phyloP scores from a whole-genome alignment of 2,797 vertebrate species.

The Sus cebifrons region DNA sequence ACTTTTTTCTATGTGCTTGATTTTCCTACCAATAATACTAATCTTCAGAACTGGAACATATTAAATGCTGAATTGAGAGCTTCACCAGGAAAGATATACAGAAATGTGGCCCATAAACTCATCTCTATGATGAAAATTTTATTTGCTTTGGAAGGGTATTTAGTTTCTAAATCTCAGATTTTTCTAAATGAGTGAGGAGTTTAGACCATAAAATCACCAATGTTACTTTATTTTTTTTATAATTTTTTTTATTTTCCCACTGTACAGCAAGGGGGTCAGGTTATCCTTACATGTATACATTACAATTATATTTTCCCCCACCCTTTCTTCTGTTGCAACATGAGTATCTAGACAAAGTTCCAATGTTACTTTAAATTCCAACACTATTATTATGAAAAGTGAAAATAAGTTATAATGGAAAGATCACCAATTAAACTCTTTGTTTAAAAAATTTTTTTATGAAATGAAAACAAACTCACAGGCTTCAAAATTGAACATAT shows the following conservation, averaged over 20 bases:
- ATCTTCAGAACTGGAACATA: neutral
- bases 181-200: neutral
- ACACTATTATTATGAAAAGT: neutral
- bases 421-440: neutral
- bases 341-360: too few species aligned
- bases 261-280: too few species aligned
- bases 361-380: neutral
- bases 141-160: neutral
- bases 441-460: too few species aligned
- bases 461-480: too few species aligned
- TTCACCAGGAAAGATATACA: neutral
- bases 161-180: neutral
- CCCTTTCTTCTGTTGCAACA: too few species aligned
- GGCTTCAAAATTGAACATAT: too few species aligned
- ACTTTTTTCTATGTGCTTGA: neutral
- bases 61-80: neutral
- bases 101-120: neutral
- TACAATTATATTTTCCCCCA: too few species aligned
- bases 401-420: neutral
- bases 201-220: neutral
- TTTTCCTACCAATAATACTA: neutral
- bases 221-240: neutral
- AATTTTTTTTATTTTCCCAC: too few species aligned
- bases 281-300: too few species aligned
- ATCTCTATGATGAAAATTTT: neutral